These are phyloP conservation scores for Simalia tracyae DNA, from an alignment of 2,797 vertebrate genomes.

Conservation along the genomic window DNA sequence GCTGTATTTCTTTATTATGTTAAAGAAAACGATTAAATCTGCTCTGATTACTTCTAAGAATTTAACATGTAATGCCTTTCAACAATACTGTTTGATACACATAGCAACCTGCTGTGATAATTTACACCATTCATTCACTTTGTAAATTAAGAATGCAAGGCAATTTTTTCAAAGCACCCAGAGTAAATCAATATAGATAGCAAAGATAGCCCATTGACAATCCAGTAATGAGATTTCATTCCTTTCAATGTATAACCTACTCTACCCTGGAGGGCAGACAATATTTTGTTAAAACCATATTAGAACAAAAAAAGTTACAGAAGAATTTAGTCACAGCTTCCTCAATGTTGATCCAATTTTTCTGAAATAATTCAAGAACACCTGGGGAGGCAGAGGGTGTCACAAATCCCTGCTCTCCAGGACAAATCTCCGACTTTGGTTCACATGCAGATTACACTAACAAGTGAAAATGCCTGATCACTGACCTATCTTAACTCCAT, in stretches of 20 bases:
- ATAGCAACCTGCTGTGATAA: not conserved
- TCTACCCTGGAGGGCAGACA: too few species aligned
- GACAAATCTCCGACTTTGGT: not conserved
- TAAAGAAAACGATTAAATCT: not conserved
- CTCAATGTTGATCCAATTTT: not conserved
- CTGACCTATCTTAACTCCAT: not conserved
- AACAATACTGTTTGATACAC: not conserved
- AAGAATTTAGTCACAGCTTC: not conserved
- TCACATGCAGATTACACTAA: too few species aligned
- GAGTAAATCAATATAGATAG: not conserved
- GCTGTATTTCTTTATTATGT: not conserved
- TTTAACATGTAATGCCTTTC: conserved; percentile 9
- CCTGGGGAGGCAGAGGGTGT: not conserved
- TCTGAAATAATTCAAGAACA: not conserved
- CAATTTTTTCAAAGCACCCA: not conserved
- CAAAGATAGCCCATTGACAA: not conserved
- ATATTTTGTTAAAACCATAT: not conserved
- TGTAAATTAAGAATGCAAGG: not conserved
- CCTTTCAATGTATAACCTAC: not conserved
- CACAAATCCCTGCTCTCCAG: not conserved
- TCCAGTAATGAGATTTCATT: not conserved
- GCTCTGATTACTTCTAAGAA: not conserved
- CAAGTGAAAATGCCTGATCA: not conserved
- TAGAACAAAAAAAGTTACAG: not conserved
- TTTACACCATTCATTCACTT: conserved; percentile 28